Percentiles rank a stretch among this genome's conserved stretches.
phyloP scores from a whole-genome alignment of 2,113 vertebrate genomes.

The Esox niger region DNA sequence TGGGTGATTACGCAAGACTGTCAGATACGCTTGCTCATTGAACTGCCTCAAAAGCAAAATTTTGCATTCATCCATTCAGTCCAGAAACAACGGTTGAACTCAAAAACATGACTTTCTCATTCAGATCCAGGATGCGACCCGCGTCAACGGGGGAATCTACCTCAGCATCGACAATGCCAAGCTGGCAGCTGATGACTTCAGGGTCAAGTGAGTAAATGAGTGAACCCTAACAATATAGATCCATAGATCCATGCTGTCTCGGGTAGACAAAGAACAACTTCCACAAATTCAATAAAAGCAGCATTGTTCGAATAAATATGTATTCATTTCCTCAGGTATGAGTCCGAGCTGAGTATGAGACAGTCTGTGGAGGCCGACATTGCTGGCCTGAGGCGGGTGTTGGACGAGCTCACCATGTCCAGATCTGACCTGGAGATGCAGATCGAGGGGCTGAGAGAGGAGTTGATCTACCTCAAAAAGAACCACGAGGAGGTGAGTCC shows the following conservation, averaged over 20 bases:
- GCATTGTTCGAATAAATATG: neutral
- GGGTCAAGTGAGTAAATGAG: slow-evolving; percentile 65
- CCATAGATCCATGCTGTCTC: too few relatives aligned
- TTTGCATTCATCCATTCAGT: too few relatives aligned
- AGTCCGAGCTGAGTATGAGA: slow-evolving; percentile 72
- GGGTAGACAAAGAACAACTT: too few relatives aligned
- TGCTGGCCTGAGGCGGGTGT: slow-evolving; percentile 64
- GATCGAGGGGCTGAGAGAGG: slow-evolving; percentile 72
- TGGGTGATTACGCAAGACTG: neutral
- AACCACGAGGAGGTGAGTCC: slow-evolving; percentile 77
- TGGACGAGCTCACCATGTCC: slow-evolving; percentile 72
- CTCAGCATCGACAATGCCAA: slow-evolving; percentile 75
- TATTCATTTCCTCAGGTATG: slow-evolving; percentile 35
- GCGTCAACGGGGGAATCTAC: slow-evolving; percentile 60
- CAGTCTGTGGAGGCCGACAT: slow-evolving; percentile 79
- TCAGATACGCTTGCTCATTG: too few relatives aligned
- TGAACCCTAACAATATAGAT: neutral
- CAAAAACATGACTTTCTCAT: neutral
- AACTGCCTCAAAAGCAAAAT: too few relatives aligned
- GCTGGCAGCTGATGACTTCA: slow-evolving; percentile 76
- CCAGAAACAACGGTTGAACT: neutral
- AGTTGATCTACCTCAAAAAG: slow-evolving; percentile 74
- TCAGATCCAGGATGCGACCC: slow-evolving; percentile 59
- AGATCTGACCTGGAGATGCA: slow-evolving; percentile 73
- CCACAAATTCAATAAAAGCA: neutral